Evolutionary conservation across 2,888 invertebrate genomes (phyloP), one percentile per base, ranked within the genome.

Genomic region (Blera fallax): DNA sequence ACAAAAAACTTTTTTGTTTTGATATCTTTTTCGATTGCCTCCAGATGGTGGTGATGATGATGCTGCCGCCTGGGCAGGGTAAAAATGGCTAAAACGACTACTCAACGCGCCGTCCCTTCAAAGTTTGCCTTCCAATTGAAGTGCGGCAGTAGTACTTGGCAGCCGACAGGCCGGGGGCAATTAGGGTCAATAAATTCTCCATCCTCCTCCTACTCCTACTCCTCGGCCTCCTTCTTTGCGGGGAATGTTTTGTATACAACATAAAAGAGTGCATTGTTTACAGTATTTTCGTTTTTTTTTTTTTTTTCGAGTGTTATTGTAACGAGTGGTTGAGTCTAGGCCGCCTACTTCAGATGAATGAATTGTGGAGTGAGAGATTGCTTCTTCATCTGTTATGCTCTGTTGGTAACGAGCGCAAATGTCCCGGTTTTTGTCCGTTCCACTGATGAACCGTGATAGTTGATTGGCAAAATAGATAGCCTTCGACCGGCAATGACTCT

Each of bases 131-230:
- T 32, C 32, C 48, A 70, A n/a, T 64, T 70, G 76, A 80, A 76
- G 81, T 69, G 54, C 67, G 52, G 37, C 67, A 34, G 10, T 34
- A 60, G 76, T 83, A 67, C 72, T 83, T 73, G 72, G 62, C 79
- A 84, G 79, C 79, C 79, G 83, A 79, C 83, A 74, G 43, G 69
- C 85, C 58, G 56, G 83, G 62, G 77, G 78, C 87, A 87, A 87
- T 87, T 87, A 87, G 82, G 87, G 87, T 87, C 87, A 87, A 87
- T 87, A 82, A 78, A 87, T 78, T 83, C 43, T 64, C 62, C 69
- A 54, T 83, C 18, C 65, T 45, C 10, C 2, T 54, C 18, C 34
- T 24, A 14, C 3, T n/a, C 18, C 11, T 16, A 16, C 45, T 14
- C 14, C 32, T 48, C 3, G 11, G 6, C 16, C 6, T 16, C 43